Conservation (phyloP, 2,113 vertebrate genomes). For the Ivindomyrus marchei region DNA sequence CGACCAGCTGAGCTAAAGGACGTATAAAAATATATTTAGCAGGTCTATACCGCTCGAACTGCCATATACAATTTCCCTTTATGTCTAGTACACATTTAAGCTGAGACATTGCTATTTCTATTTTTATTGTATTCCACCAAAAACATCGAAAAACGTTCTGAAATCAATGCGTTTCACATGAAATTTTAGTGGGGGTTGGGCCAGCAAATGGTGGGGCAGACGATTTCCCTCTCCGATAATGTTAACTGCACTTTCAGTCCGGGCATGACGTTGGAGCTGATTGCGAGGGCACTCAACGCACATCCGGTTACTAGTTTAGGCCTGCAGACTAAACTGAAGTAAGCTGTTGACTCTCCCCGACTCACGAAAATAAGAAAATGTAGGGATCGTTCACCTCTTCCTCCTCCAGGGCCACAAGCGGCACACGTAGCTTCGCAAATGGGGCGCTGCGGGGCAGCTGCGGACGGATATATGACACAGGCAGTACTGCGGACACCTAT, state of each 20-base stretch:
- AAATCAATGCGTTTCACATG: background rate
- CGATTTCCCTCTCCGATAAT: background rate
- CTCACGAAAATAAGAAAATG: background rate
- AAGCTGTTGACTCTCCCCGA: background rate
- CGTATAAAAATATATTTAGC: background rate
- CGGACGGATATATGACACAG: slow-evolving; percentile 27
- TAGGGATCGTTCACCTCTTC: background rate
- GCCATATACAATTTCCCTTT: background rate
- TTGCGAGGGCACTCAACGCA: background rate
- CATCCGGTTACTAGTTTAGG: slow-evolving; percentile 18
- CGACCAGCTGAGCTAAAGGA: background rate
- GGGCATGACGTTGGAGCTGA: background rate
- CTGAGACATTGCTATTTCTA: background rate
- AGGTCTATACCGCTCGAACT: background rate
- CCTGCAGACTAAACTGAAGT: slow-evolving; percentile 9
- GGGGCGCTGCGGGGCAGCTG: background rate
- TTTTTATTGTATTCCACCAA: background rate
- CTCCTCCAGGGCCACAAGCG: background rate
- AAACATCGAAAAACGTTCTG: background rate
- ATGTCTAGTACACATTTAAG: background rate
- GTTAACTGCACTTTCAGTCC: slow-evolving; percentile 12
- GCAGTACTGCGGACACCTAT: slow-evolving; percentile 33
- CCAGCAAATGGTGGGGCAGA: background rate
- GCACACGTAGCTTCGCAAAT: background rate
- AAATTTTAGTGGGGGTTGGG: background rate